Conservation (phyloP, 2,113 vertebrate species). For the Zingel zingel region DNA sequence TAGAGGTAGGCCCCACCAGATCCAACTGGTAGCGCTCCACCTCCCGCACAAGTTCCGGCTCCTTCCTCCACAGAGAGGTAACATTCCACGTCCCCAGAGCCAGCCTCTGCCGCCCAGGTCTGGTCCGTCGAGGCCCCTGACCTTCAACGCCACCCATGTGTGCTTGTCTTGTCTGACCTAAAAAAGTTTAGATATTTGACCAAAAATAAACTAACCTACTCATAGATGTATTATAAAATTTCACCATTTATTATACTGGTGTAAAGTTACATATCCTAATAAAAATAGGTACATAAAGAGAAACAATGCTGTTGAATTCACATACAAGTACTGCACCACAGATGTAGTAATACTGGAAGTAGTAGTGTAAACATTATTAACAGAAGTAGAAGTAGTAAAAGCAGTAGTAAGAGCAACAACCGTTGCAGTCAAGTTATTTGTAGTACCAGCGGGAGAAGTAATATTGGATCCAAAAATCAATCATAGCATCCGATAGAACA, state of each 20-base stretch:
- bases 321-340: background rate
- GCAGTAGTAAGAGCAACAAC: background rate
- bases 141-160: no score
- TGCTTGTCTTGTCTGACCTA: background rate
- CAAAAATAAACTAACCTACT: background rate
- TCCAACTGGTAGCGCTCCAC: no score
- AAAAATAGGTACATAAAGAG: background rate
- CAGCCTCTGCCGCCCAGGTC: no score
- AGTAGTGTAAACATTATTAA: background rate
- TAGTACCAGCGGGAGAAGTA: background rate
- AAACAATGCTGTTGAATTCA: background rate
- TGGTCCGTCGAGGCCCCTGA: no score
- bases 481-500: background rate
- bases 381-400: background rate
- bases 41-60: no score
- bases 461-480: background rate
- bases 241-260: background rate
- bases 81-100: no score
- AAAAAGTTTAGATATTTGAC: background rate
- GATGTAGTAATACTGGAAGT: background rate
- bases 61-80: no score
- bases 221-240: background rate
- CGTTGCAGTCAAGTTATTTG: background rate
- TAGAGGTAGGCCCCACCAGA: no score
- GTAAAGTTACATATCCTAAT: background rate